phyloP scores from a whole-genome alignment of 2,888 invertebrate genomes.

The Aphidoletes aphidimyza region DNA sequence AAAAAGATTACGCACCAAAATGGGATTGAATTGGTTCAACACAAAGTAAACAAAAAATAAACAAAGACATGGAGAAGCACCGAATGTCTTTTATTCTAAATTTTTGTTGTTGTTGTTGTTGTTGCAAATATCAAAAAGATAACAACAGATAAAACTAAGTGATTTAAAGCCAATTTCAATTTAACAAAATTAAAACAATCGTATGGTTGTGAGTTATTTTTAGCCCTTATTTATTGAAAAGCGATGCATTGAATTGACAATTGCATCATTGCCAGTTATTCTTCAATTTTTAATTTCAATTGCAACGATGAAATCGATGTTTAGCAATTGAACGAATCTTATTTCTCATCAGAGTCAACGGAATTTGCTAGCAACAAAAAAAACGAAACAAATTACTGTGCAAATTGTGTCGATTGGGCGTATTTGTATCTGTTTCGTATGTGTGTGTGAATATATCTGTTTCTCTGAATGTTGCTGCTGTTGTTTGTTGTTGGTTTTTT shows the following conservation, averaged over 20 bases:
- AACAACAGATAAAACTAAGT: neutral
- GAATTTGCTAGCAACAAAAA: neutral
- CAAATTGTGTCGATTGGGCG: neutral
- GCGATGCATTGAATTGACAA: neutral
- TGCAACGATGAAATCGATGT: neutral
- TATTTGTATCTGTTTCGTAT: neutral
- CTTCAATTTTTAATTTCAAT: neutral
- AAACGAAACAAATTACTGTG: neutral
- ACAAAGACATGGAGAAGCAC: neutral
- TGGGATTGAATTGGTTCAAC: neutral
- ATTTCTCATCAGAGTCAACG: neutral
- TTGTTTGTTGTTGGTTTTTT: neutral
- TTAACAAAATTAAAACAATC: constrained; percentile 9
- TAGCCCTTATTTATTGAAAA: neutral
- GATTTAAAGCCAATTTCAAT: constrained; percentile 17
- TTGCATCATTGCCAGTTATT: neutral
- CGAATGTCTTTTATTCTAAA: neutral
- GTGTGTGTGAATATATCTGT: neutral
- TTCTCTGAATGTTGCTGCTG: neutral
- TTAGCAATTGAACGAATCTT: constrained; percentile 47
- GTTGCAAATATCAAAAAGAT: too few species aligned
- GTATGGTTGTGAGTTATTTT: neutral
- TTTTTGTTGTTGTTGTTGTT: too few species aligned
- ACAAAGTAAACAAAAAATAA: too few species aligned
- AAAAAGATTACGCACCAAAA: neutral